Base-by-base conservation (phyloP, 1,140 invertebrate genomes). In the Tetraneura akinire region DNA sequence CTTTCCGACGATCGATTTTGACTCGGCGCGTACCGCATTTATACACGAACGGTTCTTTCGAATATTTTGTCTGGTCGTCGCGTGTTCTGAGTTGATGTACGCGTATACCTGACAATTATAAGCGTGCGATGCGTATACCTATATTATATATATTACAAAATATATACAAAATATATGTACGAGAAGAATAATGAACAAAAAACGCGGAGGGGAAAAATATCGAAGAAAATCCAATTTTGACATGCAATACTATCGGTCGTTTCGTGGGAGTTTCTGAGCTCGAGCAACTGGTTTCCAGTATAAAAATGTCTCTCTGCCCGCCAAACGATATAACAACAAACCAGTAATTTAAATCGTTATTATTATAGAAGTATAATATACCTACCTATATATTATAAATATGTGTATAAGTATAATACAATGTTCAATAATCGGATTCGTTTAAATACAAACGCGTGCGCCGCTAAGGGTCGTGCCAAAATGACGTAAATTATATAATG, bases 251-350 rank as follows among this genome's bases (percentile, higher is more conserved):
- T 23, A 37, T 37, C 23, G 42, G 23, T 23, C 47, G 68, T 71
- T 71, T 70, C 47, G 68, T 71, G 68, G 68, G 68, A 71, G 68
- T 71, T 29, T 71, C 23, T 8, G 68, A 4, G 21, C 21, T n/a
- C n/a, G 68, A 71, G 68, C 68, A 51, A 71, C 68, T 26, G 68
- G 68, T 71, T 71, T 71, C 13, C 26, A 62, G 6, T 37, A 14
- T 47, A n/a, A n/a, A n/a, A 23, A 47, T 53, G 68, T 71, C n/a
- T 71, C 23, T 49, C 13, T 71, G 11, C 8, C 32, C 32, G 29
- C 68, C 23, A 53, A 49, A 45, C 11, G 0, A 45, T 29, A 16
- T 14, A 71, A 23, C 64, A 21, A 18, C 8, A 16, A 45, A 45
- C 10, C 42, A 6, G 66, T 45, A 23, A 45, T n/a, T 37, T 37